Evolutionary conservation across 2,113 vertebrate genomes (phyloP).

Genomic region (Laticauda laticaudata): DNA sequence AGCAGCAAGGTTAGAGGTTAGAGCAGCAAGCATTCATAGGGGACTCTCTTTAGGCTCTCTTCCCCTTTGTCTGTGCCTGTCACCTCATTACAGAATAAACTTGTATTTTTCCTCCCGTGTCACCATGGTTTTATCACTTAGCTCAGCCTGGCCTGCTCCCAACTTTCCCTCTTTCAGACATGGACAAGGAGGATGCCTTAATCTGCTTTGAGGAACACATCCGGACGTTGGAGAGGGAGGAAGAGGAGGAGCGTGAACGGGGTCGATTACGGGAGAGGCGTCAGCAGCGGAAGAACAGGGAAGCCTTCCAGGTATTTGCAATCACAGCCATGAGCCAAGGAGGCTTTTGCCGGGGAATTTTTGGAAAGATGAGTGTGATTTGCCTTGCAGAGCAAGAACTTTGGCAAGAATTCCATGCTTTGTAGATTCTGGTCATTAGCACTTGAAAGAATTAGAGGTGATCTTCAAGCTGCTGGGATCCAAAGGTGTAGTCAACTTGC

Average conservation of each 20-base stretch:
- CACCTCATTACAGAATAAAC: background rate
- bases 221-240: conserved; percentile 72
- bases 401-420: background rate
- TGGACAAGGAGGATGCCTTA: conserved; percentile 76
- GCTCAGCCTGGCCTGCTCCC: background rate
- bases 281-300: conserved; percentile 75
- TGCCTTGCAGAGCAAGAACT: background rate
- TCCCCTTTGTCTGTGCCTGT: too few species aligned
- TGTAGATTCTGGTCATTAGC: background rate
- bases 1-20: too few species aligned
- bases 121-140: background rate
- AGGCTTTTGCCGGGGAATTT: background rate
- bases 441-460: background rate
- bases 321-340: too few species aligned
- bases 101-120: background rate
- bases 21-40: background rate
- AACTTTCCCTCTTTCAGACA: conserved; percentile 56
- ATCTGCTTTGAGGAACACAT: conserved; percentile 77
- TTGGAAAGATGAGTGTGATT: too few species aligned
- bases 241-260: conserved; percentile 71
- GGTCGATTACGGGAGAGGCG: conserved; percentile 69
- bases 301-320: conserved; percentile 70
- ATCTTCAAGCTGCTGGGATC: background rate
- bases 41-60: background rate
- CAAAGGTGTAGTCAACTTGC: background rate